phyloP scores from a whole-genome alignment of 2,113 vertebrate species.

The Origma solitaria region DNA sequence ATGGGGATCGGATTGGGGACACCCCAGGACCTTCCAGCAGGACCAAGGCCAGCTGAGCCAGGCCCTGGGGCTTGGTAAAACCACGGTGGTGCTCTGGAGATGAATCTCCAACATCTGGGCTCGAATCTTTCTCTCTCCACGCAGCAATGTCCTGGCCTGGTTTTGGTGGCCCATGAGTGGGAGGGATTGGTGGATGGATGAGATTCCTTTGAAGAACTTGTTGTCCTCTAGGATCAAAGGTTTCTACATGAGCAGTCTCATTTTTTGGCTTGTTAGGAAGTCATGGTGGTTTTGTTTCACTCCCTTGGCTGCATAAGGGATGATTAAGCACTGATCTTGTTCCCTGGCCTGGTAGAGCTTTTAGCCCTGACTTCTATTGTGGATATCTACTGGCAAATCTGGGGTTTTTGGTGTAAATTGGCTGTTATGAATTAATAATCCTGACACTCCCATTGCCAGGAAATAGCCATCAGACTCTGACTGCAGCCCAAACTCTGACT shows the following conservation, averaged over 20 bases:
- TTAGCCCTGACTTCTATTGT: background rate
- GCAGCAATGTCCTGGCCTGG: background rate
- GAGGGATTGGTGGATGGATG: background rate
- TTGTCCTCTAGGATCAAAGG: background rate
- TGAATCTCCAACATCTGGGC: background rate
- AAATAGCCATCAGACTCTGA: background rate
- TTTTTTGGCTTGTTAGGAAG: background rate
- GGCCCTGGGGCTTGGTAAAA: background rate
- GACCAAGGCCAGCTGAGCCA: background rate
- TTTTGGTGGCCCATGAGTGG: background rate
- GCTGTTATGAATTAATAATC: background rate
- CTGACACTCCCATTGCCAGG: background rate
- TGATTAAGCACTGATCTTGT: background rate
- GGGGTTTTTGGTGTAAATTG: background rate
- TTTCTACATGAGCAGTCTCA: background rate
- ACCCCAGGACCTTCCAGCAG: background rate
- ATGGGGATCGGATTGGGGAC: background rate
- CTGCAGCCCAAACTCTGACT: background rate
- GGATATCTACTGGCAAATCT: background rate
- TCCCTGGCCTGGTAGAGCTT: background rate
- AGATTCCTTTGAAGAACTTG: background rate
- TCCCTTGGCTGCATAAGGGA: background rate
- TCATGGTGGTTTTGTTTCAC: background rate
- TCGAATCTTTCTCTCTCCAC: background rate
- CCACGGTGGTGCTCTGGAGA: background rate